Conservation (phyloP, 2,888 invertebrate species). For the Dasypolia templi region DNA sequence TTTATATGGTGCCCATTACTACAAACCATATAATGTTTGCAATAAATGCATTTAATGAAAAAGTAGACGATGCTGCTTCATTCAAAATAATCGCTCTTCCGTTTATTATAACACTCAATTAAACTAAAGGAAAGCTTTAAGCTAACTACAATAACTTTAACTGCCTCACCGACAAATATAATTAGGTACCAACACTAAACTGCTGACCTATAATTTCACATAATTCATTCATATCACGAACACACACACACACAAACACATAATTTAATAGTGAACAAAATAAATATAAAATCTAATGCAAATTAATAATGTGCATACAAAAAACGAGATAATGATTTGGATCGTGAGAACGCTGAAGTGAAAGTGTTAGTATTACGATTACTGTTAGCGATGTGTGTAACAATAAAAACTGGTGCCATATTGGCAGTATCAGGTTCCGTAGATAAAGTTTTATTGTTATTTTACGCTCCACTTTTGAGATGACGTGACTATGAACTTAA, state of each 20-base stretch:
- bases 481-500: constrained; percentile 1
- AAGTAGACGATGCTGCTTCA: neutral
- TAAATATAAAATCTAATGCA: constrained; percentile 66
- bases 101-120: constrained; percentile 6
- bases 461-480: constrained; percentile 24
- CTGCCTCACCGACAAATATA: constrained; percentile 35
- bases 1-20: too few relatives aligned
- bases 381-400: constrained; percentile 43
- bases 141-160: constrained; percentile 18
- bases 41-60: neutral
- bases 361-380: constrained; percentile 69
- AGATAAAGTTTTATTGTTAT: constrained; percentile 35
- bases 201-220: constrained; percentile 12
- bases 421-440: constrained; percentile 50
- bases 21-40: neutral
- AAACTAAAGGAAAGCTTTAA: neutral
- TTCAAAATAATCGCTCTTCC: neutral
- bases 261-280: constrained; percentile 54
- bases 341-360: constrained; percentile 71
- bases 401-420: constrained; percentile 60
- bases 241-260: neutral
- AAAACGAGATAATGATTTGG: constrained; percentile 66
- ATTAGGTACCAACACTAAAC: constrained; percentile 30
- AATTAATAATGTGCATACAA: constrained; percentile 69
- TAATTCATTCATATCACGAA: constrained; percentile 24